Conservation (phyloP, 2,888 invertebrate genomes). For the Pherbina coryleti region DNA sequence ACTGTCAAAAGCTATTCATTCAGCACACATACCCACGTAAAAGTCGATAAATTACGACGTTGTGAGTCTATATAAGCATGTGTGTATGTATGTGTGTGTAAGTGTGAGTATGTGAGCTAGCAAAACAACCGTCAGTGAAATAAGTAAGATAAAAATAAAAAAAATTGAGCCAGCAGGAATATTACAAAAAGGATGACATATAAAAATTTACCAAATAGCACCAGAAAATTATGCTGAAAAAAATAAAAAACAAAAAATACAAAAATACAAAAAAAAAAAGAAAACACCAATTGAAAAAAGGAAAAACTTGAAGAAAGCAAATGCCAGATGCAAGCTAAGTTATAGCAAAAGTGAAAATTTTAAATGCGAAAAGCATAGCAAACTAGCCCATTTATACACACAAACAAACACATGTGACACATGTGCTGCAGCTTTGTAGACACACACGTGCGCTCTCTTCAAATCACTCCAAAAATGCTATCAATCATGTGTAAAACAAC, state of each 20-base stretch:
- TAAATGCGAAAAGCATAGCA: not conserved
- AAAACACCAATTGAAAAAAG: not conserved
- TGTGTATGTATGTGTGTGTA: not conserved
- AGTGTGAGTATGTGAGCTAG: too few species aligned
- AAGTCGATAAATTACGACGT: not conserved
- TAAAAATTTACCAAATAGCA: not conserved
- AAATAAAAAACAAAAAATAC: not conserved
- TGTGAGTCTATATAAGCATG: not conserved
- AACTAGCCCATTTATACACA: not conserved
- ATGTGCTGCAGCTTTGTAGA: not conserved
- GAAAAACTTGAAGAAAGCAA: not conserved
- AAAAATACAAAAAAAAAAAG: not conserved
- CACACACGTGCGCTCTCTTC: not conserved
- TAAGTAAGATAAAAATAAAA: not conserved
- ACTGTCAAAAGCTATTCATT: constrained; percentile 11
- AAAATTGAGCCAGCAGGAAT: not conserved
- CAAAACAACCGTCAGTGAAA: too few species aligned
- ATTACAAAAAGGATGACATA: not conserved
- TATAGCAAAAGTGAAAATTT: not conserved
- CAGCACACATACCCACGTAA: not conserved
- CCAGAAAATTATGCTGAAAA: not conserved
- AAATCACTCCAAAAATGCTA: not conserved
- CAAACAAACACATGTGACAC: not conserved
- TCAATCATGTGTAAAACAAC: constrained; percentile 1
- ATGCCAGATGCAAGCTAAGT: not conserved